Evolutionary conservation across 2,888 invertebrate species (phyloP).

Genomic region (Temnothorax ravouxi): DNA sequence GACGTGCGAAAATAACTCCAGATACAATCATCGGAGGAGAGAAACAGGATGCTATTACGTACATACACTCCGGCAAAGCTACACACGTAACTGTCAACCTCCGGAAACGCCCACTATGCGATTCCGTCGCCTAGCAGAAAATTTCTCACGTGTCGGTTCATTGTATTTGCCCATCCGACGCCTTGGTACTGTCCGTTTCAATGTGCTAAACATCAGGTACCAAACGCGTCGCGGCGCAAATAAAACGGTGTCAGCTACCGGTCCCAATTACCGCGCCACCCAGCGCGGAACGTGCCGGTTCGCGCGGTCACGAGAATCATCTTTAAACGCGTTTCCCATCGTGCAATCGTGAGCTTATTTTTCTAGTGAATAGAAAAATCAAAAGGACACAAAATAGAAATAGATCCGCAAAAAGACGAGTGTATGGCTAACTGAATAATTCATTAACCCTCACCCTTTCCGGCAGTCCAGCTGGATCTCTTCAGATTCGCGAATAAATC

Average conservation of each 20-base stretch:
- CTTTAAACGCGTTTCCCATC: constrained; percentile 66
- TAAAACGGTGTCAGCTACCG: constrained; percentile 78
- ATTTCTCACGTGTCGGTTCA: constrained; percentile 73
- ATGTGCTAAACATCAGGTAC: constrained; percentile 72
- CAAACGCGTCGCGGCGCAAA: constrained; percentile 64
- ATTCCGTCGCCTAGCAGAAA: constrained; percentile 57
- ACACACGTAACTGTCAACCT: constrained; percentile 47
- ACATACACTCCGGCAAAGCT: constrained; percentile 36
- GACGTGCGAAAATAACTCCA: constrained; percentile 13
- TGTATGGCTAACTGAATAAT: neutral
- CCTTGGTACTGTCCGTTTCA: constrained; percentile 58
- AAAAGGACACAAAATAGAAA: neutral
- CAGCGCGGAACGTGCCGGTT: constrained; percentile 62
- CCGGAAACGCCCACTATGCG: constrained; percentile 61
- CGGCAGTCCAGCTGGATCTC: neutral
- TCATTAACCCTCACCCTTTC: neutral
- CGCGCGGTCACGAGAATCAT: constrained; percentile 63
- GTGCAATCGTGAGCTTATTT: constrained; percentile 23
- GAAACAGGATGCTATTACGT: constrained; percentile 44
- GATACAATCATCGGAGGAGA: constrained; percentile 21
- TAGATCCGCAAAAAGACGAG: neutral
- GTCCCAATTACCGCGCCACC: constrained; percentile 73
- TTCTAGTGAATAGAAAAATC: neutral
- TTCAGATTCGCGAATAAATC: neutral
- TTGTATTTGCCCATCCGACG: constrained; percentile 66